These are phyloP conservation scores for Myotis brandtii DNA, from an alignment of 2,113 vertebrate genomes.

Conservation along the genomic window DNA sequence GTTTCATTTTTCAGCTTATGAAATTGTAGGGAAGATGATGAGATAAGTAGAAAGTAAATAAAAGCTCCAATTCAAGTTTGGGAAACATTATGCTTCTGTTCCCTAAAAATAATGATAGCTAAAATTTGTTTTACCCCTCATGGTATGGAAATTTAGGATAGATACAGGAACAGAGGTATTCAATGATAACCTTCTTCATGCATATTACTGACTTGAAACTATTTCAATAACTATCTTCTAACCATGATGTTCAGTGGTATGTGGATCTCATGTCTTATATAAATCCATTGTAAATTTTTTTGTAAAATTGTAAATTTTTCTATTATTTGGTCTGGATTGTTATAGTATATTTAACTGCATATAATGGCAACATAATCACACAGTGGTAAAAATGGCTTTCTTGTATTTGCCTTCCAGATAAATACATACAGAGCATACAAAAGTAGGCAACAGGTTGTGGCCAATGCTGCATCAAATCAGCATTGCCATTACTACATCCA, in stretches of 20 bases:
- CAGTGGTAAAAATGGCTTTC: slow-evolving; percentile 29
- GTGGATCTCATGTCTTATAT: not conserved
- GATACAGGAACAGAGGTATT: slow-evolving; percentile 37
- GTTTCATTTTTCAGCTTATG: slow-evolving; percentile 76
- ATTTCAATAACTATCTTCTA: not conserved
- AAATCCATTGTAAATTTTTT: slow-evolving; percentile 41
- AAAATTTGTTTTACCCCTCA: slow-evolving; percentile 68
- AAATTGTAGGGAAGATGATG: slow-evolving; percentile 82
- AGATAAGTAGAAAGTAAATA: slow-evolving; percentile 80
- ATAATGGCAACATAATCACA: slow-evolving; percentile 49
- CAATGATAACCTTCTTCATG: not conserved
- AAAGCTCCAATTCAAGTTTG: slow-evolving; percentile 64
- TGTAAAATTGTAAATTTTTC: not conserved
- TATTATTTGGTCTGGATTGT: not conserved
- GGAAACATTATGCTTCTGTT: slow-evolving; percentile 73
- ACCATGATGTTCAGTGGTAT: not conserved
- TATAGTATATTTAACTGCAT: slow-evolving; percentile 26
- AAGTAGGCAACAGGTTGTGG: slow-evolving; percentile 1
- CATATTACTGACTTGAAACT: not conserved
- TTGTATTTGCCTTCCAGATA: slow-evolving; percentile 49
- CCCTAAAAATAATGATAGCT: slow-evolving; percentile 57
- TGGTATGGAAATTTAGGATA: slow-evolving; percentile 42
- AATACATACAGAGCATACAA: slow-evolving; percentile 27
- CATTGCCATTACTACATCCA: not conserved
- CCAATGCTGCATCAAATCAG: not conserved